A percentile compares a stretch with the other conserved stretches of the same genome.
Conservation (phyloP, 2,888 invertebrate genomes). For the Drosophila prolongata region DNA sequence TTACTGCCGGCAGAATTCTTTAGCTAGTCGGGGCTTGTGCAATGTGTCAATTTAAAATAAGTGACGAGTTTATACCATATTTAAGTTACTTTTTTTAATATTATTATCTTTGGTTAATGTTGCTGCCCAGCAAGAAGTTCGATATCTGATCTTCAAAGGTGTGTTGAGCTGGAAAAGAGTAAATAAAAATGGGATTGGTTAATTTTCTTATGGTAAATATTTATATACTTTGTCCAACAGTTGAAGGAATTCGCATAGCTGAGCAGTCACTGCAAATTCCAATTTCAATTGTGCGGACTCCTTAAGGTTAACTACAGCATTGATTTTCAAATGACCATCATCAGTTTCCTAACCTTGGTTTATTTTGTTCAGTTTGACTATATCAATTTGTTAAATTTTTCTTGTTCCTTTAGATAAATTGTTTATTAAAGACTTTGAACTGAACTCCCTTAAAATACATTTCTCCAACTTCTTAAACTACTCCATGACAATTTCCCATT, state of each 20-base stretch:
- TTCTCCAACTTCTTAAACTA: not conserved
- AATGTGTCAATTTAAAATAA: conserved; percentile 13
- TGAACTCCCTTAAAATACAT: not conserved
- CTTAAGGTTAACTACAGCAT: conserved; percentile 9
- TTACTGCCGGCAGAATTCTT: conserved; percentile 2
- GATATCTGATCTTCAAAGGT: too few relatives aligned
- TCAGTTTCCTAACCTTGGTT: conserved; percentile 5
- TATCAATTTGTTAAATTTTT: not conserved
- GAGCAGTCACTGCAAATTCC: conserved; percentile 4
- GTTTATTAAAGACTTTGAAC: not conserved
- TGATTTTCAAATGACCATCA: conserved; percentile 4
- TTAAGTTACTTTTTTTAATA: too few relatives aligned
- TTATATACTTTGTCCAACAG: too few relatives aligned
- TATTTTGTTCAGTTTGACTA: conserved; percentile 12
- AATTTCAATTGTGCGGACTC: conserved; percentile 6
- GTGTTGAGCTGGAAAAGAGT: too few relatives aligned
- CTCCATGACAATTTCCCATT: conserved; percentile 1
- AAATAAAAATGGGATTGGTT: too few relatives aligned
- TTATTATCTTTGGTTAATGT: too few relatives aligned
- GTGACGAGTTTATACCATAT: not conserved
- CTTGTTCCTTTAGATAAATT: too few relatives aligned
- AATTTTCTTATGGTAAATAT: too few relatives aligned
- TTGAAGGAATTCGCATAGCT: too few relatives aligned
- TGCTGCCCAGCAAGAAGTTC: too few relatives aligned
- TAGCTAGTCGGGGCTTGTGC: not conserved